Conservation (phyloP, 2,113 vertebrate genomes). For the Chaetodon auriga region DNA sequence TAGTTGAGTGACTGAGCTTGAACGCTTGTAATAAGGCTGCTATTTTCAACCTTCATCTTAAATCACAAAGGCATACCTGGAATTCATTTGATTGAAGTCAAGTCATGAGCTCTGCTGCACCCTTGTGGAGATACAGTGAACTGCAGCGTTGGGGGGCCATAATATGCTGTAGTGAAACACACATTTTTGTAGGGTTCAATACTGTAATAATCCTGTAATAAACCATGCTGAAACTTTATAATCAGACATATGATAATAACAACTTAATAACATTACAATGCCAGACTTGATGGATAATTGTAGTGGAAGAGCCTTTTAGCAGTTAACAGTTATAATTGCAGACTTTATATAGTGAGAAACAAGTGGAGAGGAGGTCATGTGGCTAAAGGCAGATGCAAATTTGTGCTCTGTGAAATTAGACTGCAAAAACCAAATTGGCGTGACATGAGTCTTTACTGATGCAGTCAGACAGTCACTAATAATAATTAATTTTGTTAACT, state of each 20-base stretch:
- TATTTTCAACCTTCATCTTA: conserved; percentile 45
- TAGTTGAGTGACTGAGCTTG: conserved; percentile 7
- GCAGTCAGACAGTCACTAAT: not conserved
- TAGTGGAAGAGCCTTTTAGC: not conserved
- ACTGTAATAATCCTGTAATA: not conserved
- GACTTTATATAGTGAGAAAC: not conserved
- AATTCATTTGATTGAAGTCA: not conserved
- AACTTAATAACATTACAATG: not conserved
- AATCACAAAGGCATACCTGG: conserved; percentile 44
- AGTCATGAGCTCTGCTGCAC: conserved; percentile 42
- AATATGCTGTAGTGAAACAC: too few species aligned
- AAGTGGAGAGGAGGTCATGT: not conserved
- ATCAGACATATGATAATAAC: not conserved
- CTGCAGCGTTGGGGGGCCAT: conserved; percentile 26
- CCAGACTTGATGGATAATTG: not conserved
- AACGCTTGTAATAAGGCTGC: conserved; percentile 32
- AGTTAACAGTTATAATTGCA: not conserved
- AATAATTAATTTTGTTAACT: not conserved
- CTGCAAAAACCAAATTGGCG: too few species aligned
- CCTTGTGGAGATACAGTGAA: conserved; percentile 40
- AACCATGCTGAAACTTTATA: not conserved
- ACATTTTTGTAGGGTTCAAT: not conserved
- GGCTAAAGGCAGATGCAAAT: not conserved
- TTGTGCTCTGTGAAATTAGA: not conserved
- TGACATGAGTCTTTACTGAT: not conserved